Base-by-base conservation (phyloP, 2,797 vertebrate species). In the Chromobotia macracanthus region DNA sequence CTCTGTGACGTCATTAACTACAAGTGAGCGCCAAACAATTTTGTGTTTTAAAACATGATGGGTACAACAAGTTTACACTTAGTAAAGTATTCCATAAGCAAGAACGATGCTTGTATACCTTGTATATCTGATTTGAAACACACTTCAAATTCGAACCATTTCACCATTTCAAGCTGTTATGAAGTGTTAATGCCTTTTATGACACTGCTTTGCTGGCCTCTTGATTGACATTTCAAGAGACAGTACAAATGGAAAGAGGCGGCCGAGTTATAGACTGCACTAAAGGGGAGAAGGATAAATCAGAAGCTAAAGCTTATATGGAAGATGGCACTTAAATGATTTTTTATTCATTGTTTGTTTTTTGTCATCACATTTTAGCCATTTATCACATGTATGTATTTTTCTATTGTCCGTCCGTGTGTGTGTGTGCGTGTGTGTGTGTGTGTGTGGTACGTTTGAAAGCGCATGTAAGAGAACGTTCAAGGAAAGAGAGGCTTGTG, bases 391-490 rank as follows among this genome's bases (percentile, higher is more conserved):
- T 75, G 65, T 79, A 70, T 84, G 76, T 82, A 72, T 82, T 82
- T 84, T 84, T 84, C 44, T 82, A 75, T 73, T 64, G 44, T 74
- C 35, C 44, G 15, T 55, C 11, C 44, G 58, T 76, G 25, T 48
- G 53, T 61, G 48, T n/a, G 51, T 41, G 48, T 41, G 38, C 10
- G 38, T 41, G 8, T 38, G 38, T 35, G 6, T 35, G 31, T 6
- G 31, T 35, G 25, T 85, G 12, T 21, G 65, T 50, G n/a, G n/a
- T n/a, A n/a, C n/a, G n/a, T n/a, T 72, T 86, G 71, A 70, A 53
- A 72, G 79, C 87, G 71, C 85, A 88, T 28, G 58, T 77, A 75
- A 70, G 74, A 85, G 84, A 88, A 84, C 88, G 86, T 88, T 86
- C 86, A 82, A 84, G 46, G 28, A 46, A 51, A 9, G 19, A 60